Evolutionary conservation across 2,113 vertebrate species (phyloP).

Genomic region (Pontoporia blainvillei): DNA sequence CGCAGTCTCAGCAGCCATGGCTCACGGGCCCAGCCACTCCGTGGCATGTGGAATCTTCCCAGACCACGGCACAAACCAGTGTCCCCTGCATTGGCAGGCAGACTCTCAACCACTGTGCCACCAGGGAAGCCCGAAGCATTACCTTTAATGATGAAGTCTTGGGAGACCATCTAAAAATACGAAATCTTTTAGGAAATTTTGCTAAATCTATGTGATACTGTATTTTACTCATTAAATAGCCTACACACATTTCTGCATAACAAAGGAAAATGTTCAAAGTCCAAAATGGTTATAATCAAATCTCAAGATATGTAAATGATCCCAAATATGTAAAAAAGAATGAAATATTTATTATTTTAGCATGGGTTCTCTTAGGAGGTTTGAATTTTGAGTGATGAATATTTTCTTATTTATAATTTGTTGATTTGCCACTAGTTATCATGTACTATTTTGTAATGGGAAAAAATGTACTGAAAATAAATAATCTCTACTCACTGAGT

Average conservation of each 20-base stretch:
- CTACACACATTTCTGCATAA: background rate
- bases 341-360: background rate
- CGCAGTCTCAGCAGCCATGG: too few relatives aligned
- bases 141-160: background rate
- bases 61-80: too few relatives aligned
- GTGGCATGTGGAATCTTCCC: too few relatives aligned
- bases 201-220: background rate
- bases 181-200: background rate
- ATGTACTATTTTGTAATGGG: background rate
- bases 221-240: background rate
- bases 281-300: background rate
- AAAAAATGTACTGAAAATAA: background rate
- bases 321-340: background rate
- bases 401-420: background rate
- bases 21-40: too few relatives aligned
- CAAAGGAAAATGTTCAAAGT: background rate
- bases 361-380: background rate
- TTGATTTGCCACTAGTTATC: background rate
- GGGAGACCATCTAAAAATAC: background rate
- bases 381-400: background rate
- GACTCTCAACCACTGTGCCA: too few relatives aligned
- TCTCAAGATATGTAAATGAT: background rate
- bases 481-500: background rate
- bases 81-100: too few relatives aligned
- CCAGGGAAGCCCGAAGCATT: too few relatives aligned